phyloP scores from a whole-genome alignment of 2,113 vertebrate species.

The Heterotilapia buettikoferi region DNA sequence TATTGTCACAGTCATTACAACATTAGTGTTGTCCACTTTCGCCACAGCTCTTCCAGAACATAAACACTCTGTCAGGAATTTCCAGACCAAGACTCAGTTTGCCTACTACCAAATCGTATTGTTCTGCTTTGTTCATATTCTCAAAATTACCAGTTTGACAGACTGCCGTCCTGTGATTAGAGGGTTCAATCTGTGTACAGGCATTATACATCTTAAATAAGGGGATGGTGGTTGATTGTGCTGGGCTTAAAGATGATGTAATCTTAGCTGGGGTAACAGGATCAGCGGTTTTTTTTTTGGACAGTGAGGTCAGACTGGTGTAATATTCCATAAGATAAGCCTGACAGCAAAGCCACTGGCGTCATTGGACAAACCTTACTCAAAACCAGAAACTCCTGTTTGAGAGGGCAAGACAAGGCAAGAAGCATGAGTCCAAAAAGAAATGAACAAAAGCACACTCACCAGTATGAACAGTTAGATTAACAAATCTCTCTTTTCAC shows the following conservation, averaged over 20 bases:
- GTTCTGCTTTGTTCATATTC: conserved; percentile 40
- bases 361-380: background rate
- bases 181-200: conserved; percentile 37
- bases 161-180: conserved; percentile 58
- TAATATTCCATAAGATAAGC: conserved; percentile 26
- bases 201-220: conserved; percentile 41
- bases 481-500: background rate
- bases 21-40: conserved; percentile 30
- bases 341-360: background rate
- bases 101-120: conserved; percentile 10
- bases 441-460: background rate
- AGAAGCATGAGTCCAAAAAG: background rate
- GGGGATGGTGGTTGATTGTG: conserved; percentile 34
- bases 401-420: background rate
- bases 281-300: conserved; percentile 26
- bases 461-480: background rate
- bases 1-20: conserved; percentile 44
- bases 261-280: conserved; percentile 50
- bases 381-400: conserved; percentile 43
- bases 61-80: conserved; percentile 61
- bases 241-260: conserved; percentile 39
- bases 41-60: conserved; percentile 15
- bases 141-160: conserved; percentile 43
- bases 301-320: conserved; percentile 42
- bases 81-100: conserved; percentile 19